Conservation (phyloP, 1,140 invertebrate species). For the Hylyphantes graminicola region DNA sequence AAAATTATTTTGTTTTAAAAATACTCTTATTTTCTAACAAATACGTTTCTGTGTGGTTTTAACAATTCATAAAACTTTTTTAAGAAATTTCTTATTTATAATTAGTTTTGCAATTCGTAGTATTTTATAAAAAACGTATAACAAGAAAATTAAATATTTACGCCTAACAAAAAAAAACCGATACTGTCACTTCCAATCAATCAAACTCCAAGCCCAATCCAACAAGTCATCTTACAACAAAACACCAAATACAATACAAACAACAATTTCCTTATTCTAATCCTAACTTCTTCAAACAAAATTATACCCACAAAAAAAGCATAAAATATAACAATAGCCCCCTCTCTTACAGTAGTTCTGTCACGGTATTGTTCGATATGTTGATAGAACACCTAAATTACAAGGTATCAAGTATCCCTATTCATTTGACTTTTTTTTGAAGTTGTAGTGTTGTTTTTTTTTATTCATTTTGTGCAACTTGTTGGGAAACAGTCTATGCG, state of each 20-base stretch:
- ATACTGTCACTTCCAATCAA: neutral
- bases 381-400: slow-evolving; percentile 57
- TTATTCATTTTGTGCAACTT: slow-evolving; percentile 51
- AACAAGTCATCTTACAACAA: neutral
- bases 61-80: no score
- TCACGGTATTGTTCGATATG: slow-evolving; percentile 47
- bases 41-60: no score
- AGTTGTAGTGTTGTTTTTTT: neutral
- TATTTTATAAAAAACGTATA: no score
- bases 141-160: no score
- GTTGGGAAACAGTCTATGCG: slow-evolving; percentile 18
- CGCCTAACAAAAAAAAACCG: no score
- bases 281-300: slow-evolving; percentile 31
- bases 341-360: slow-evolving; percentile 43
- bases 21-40: no score
- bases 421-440: slow-evolving; percentile 43
- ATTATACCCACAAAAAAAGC: slow-evolving; percentile 14
- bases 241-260: no score
- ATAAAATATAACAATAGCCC: neutral
- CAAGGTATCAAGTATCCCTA: slow-evolving; percentile 51
- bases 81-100: no score
- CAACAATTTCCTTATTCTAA: neutral
- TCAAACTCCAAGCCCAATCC: neutral
- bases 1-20: no score
- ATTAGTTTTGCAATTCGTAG: no score